These are phyloP conservation scores for Hirundichthys speculiger DNA, from an alignment of 2,113 vertebrate species.

Conservation along the genomic window DNA sequence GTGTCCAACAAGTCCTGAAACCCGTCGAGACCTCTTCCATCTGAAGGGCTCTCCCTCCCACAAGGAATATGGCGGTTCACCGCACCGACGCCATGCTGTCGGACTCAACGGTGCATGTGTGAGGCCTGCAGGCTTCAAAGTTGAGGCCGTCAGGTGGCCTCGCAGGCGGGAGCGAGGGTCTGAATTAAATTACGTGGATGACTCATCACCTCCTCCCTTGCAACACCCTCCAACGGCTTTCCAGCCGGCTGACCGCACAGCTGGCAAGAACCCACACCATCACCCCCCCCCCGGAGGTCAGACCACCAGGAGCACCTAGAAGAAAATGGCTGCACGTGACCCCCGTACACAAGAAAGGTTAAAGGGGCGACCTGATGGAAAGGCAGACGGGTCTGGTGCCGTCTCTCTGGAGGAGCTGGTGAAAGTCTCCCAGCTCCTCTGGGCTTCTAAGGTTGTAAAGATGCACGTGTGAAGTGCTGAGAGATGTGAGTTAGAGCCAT, in stretches of 20 bases:
- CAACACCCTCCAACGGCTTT: slow-evolving; percentile 44
- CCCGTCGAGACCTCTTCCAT: slow-evolving; percentile 68
- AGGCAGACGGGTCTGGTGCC: no score
- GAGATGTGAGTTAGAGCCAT: neutral
- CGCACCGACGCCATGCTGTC: slow-evolving; percentile 19
- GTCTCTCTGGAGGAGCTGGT: no score
- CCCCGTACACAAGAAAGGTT: neutral
- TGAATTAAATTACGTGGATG: slow-evolving; percentile 75
- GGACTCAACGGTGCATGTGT: no score
- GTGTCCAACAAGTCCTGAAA: slow-evolving; percentile 38
- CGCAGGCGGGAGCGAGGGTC: neutral
- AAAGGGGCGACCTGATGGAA: neutral
- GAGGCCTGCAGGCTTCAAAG: neutral
- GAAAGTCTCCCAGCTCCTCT: neutral
- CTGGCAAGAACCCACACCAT: slow-evolving; percentile 45
- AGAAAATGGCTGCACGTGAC: neutral
- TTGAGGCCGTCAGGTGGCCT: slow-evolving; percentile 10
- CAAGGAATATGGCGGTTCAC: slow-evolving; percentile 55
- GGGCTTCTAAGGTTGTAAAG: neutral
- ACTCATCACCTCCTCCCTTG: slow-evolving; percentile 72
- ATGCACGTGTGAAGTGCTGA: neutral
- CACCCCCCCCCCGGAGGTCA: slow-evolving; percentile 1
- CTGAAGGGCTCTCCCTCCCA: slow-evolving; percentile 66
- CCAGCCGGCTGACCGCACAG: slow-evolving; percentile 56
- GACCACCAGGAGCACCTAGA: slow-evolving; percentile 1